Conservation (phyloP, 2,888 invertebrate genomes). For the Cheiracanthium punctorium region DNA sequence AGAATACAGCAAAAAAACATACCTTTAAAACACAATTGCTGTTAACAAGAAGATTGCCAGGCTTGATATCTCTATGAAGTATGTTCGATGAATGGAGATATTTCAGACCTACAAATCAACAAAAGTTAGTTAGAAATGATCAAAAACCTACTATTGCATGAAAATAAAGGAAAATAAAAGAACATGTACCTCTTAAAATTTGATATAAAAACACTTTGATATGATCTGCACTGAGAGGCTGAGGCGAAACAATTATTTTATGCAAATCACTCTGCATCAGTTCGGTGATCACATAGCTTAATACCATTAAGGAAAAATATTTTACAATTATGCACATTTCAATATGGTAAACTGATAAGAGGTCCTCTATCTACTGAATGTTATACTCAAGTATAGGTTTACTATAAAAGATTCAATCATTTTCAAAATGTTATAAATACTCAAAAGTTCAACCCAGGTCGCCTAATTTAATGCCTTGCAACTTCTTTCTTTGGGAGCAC, state of each 20-base stretch:
- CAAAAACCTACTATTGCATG: background rate
- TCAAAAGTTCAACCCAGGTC: no score
- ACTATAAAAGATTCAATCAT: no score
- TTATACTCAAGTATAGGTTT: no score
- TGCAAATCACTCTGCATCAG: slow-evolving; percentile 99
- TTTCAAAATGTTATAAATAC: no score
- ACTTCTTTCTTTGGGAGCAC: no score
- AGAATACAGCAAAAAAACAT: no score
- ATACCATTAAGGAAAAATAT: slow-evolving; percentile 62
- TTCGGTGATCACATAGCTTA: slow-evolving; percentile 99
- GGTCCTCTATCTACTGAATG: no score
- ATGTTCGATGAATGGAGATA: slow-evolving; percentile 99
- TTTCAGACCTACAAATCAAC: slow-evolving; percentile 86
- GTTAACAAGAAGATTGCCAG: slow-evolving; percentile 98
- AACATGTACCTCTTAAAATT: slow-evolving; percentile 92
- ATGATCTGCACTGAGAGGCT: slow-evolving; percentile 98
- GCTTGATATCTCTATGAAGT: slow-evolving; percentile 98
- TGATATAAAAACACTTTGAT: slow-evolving; percentile 99
- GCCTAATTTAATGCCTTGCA: no score
- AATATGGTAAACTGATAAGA: background rate
- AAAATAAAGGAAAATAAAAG: background rate
- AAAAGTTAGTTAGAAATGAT: background rate
- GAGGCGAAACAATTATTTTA: slow-evolving; percentile 99
- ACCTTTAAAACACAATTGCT: slow-evolving; percentile 98
- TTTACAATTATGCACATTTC: no score